These are phyloP conservation scores for Zaprionus ghesquierei DNA, from an alignment of 1,140 invertebrate genomes.

Conservation along the genomic window DNA sequence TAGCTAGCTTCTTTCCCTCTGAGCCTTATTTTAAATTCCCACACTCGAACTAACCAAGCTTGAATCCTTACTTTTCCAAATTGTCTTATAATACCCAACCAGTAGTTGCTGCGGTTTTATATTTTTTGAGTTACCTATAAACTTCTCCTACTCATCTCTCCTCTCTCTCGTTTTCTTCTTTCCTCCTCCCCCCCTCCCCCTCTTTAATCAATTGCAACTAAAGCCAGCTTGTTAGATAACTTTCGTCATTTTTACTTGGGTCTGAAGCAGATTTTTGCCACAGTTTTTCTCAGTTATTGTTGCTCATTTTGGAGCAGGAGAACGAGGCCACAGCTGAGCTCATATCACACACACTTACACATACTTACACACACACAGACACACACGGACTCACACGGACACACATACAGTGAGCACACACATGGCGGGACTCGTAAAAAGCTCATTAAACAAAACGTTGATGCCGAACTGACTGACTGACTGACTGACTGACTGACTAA, in stretches of 20 bases:
- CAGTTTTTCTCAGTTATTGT: not conserved
- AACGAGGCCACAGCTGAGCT: slow-evolving; percentile 12
- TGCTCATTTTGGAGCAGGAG: not conserved
- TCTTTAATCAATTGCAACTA: slow-evolving; percentile 17
- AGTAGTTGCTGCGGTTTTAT: not conserved
- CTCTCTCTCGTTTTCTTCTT: too few relatives aligned
- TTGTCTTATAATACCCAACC: not conserved
- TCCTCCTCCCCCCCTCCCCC: too few relatives aligned
- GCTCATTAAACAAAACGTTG: slow-evolving; percentile 70
- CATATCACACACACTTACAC: slow-evolving; percentile 15
- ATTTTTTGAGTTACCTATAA: not conserved
- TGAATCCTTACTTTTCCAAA: not conserved
- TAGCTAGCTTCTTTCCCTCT: not conserved
- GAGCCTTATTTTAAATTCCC: too few relatives aligned
- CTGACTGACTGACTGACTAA: too few relatives aligned
- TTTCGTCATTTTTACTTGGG: slow-evolving; percentile 1
- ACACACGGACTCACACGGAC: not conserved
- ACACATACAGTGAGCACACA: slow-evolving; percentile 30
- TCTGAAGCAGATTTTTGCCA: not conserved
- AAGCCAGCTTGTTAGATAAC: not conserved
- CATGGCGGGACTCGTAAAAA: slow-evolving; percentile 65
- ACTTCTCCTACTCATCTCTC: not conserved
- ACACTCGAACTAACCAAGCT: too few relatives aligned
- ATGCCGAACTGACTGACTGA: slow-evolving; percentile 35
- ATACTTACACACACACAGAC: not conserved